Conservation (phyloP, 23 tunicate genomes). For the Aplidium turbinatum region DNA sequence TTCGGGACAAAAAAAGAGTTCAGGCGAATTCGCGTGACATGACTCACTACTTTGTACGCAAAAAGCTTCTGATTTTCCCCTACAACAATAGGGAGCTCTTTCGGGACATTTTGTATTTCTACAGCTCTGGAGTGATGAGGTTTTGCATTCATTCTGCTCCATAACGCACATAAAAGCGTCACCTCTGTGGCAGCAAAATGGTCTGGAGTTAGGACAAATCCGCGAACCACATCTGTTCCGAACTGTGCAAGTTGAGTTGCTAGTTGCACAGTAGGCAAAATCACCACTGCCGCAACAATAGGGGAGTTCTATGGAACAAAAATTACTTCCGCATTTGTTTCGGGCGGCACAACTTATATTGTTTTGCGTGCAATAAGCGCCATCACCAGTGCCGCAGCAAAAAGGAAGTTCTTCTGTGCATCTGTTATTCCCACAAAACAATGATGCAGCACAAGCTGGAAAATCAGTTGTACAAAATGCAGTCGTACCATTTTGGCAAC, state of each 20-base stretch:
- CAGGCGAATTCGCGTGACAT: too few species aligned
- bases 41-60: too few species aligned
- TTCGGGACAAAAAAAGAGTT: too few species aligned
- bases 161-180: neutral
- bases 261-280: neutral
- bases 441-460: neutral
- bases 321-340: neutral
- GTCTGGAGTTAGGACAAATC: constrained; percentile 1
- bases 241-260: neutral
- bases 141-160: too few species aligned
- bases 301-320: neutral
- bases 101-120: too few species aligned
- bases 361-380: constrained; percentile 8
- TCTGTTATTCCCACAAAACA: neutral
- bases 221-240: neutral
- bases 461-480: constrained; percentile 2
- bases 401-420: neutral
- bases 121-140: too few species aligned
- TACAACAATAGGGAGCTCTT: too few species aligned
- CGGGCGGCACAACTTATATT: neutral
- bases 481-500: neutral
- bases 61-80: too few species aligned
- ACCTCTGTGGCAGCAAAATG: constrained; percentile 5
- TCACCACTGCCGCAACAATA: constrained; percentile 12
- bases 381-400: constrained; percentile 15